Percentiles rank a stretch among this genome's conserved stretches.
Evolutionary conservation across 2,797 vertebrate genomes (phyloP).

Genomic region (Naso thynnoides): DNA sequence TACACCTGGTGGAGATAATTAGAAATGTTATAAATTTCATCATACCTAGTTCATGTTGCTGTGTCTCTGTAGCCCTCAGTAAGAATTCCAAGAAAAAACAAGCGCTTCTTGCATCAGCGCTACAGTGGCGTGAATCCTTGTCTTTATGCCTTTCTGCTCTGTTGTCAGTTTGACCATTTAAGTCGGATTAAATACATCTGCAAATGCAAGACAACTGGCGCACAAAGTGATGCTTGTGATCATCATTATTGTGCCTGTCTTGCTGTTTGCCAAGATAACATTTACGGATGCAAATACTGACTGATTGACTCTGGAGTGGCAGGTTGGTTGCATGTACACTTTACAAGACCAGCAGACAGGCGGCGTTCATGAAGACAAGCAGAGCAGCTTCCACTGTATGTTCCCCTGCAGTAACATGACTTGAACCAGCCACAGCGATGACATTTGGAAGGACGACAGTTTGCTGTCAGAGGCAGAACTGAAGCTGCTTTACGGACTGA

Average conservation of each 20-base stretch:
- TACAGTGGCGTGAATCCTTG: background rate
- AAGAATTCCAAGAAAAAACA: background rate
- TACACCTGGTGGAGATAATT: too few relatives aligned
- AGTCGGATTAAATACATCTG: background rate
- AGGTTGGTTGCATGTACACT: background rate
- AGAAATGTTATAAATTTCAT: too few relatives aligned
- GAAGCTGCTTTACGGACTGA: conserved; percentile 61
- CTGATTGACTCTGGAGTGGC: background rate
- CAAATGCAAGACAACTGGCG: background rate
- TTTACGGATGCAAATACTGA: background rate
- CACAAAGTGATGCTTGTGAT: conserved; percentile 6
- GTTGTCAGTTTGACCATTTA: background rate
- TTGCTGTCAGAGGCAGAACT: conserved; percentile 17
- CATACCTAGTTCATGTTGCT: background rate
- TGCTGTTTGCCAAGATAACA: background rate
- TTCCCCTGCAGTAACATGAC: background rate
- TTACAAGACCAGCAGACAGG: background rate
- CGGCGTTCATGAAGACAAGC: background rate
- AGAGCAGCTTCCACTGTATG: background rate
- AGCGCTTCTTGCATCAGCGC: background rate
- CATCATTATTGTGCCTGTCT: background rate
- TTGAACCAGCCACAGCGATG: background rate
- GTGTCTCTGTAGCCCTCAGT: background rate
- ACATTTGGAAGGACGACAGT: conserved; percentile 21
- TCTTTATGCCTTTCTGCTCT: background rate